Base-by-base conservation (phyloP, 1,140 invertebrate genomes). In the honey bee (Apis mellifera) region DNA sequence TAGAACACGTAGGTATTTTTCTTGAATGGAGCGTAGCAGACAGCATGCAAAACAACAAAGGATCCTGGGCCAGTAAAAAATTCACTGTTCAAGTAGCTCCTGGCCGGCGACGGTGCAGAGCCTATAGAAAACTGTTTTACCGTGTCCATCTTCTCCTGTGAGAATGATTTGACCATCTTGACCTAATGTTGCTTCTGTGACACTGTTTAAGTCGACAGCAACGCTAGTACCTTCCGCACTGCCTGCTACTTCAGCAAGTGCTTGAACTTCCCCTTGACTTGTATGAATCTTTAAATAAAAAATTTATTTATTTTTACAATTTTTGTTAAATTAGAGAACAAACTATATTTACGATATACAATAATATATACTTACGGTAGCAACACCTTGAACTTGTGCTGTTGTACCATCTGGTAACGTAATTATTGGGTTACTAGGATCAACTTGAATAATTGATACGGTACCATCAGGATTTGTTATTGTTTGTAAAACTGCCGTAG, bases 381-480 rank as follows among this genome's bases (percentile, higher is more conserved):
- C 97, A 87, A 98, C 97, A 79, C 97, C 97, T 94, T 97, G 97
- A 65, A 99, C 98, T 94, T 99, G 98, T 23, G 98, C 98, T 50
- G 98, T 98, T 81, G 98, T 99, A 73, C 98, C 98, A 94, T 99
- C 98, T 3, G 98, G 97, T 91, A 99, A 95, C 32, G 98, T 99
- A 84, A 99, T 98, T 88, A 99, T 98, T 55, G 98, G 97, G 94
- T 97, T 98, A 90, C 97, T 98, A 60, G 98, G 98, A 95, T 99
- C 98, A 77, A 99, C 97, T 94, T 99, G 98, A 84, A 99, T 98
- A 74, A 99, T 97, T 50, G 98, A 99, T 68, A 99, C 98, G 9
- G 98, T 98, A 83, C 98, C 98, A 95, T 99, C 98, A 9, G 98
- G 97, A 95, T 99, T 99, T 85, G 97, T 98, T 92, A 99, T 99